phyloP scores from a whole-genome alignment of 2,797 vertebrate genomes.

The Clarias fuscus region DNA sequence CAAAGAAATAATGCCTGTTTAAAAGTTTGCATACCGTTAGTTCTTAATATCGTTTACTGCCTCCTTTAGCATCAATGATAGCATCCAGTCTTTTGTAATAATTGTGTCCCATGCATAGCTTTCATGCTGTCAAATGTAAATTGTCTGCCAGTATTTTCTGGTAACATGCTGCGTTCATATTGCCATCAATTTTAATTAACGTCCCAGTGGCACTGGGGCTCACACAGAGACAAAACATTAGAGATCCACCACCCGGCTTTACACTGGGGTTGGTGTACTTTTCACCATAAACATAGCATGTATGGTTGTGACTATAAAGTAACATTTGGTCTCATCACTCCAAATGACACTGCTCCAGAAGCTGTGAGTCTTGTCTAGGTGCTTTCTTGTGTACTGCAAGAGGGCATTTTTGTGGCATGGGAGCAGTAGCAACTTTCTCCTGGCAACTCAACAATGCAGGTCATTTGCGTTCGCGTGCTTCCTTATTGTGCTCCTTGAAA shows the following conservation, averaged over 20 bases:
- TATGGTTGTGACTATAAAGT: background rate
- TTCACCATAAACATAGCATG: background rate
- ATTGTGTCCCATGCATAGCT: too few relatives aligned
- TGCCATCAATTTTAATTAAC: background rate
- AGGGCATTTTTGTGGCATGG: background rate
- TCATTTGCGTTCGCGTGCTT: background rate
- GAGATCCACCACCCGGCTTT: background rate
- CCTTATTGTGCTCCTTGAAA: background rate
- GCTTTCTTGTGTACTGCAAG: background rate
- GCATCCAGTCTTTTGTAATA: too few relatives aligned
- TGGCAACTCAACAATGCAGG: background rate
- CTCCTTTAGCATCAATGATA: too few relatives aligned
- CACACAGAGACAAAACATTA: background rate
- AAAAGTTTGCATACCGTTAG: too few relatives aligned
- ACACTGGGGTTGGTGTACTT: background rate
- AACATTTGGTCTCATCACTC: background rate
- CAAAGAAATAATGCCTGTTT: too few relatives aligned
- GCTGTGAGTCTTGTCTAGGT: background rate
- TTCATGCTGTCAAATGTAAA: background rate
- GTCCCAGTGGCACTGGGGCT: background rate
- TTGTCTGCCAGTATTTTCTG: background rate
- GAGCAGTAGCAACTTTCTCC: too few relatives aligned
- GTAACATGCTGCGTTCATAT: background rate
- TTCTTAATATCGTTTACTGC: too few relatives aligned
- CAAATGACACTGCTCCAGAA: background rate